A percentile compares a stretch with the other conserved stretches of the same genome.
Evolutionary conservation across 2,113 vertebrate genomes (phyloP).

Genomic region (Condylura cristata): DNA sequence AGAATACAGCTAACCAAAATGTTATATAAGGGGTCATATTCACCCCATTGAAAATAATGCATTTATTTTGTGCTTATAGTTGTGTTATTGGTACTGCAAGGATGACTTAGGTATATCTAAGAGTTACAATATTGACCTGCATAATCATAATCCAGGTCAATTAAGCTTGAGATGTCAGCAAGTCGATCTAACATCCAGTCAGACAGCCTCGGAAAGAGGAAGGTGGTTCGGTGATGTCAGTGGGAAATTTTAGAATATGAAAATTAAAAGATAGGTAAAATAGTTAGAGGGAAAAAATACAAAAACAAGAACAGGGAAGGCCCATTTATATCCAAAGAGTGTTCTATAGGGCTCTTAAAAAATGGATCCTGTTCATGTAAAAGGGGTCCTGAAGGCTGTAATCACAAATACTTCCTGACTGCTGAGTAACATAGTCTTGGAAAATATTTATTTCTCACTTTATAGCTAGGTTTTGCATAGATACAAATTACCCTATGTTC

Average conservation of each 20-base stretch:
- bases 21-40: neutral
- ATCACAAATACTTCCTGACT: neutral
- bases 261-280: neutral
- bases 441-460: neutral
- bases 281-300: neutral
- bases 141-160: neutral
- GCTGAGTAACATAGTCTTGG: neutral
- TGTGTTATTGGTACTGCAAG: neutral
- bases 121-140: neutral
- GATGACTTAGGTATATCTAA: neutral
- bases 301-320: neutral
- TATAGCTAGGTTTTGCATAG: neutral
- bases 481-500: neutral
- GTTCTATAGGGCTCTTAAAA: neutral
- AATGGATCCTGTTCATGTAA: neutral
- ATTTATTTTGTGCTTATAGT: constrained; percentile 14
- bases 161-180: neutral
- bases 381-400: neutral
- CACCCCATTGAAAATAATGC: neutral
- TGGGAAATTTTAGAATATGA: neutral
- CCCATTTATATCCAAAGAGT: neutral
- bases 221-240: neutral
- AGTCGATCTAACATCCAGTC: neutral
- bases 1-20: constrained; percentile 21
- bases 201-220: neutral